A percentile compares a stretch with the other conserved stretches of the same genome.
Conservation (phyloP, 2,888 invertebrate genomes). For the Hymenopus coronatus region DNA sequence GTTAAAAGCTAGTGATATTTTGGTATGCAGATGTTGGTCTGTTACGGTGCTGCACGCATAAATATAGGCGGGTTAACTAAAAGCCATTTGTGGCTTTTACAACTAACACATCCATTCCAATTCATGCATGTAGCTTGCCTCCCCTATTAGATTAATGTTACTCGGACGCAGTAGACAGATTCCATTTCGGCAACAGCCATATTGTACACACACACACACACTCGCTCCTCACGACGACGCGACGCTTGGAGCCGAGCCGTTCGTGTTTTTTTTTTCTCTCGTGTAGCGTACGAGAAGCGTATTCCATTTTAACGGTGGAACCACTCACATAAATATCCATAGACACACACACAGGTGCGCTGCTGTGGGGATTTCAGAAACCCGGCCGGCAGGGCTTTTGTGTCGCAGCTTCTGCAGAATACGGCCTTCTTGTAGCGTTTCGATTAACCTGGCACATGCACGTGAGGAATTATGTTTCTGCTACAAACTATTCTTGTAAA, state of each 20-base stretch:
- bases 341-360: background rate
- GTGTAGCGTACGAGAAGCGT: background rate
- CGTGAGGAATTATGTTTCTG: too few relatives aligned
- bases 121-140: background rate
- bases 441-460: too few relatives aligned
- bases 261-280: background rate
- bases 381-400: too few relatives aligned
- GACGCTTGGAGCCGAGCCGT: background rate
- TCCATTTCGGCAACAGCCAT: slow-evolving; percentile 28
- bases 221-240: background rate
- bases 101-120: slow-evolving; percentile 4
- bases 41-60: background rate
- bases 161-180: slow-evolving; percentile 31
- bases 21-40: background rate
- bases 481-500: too few relatives aligned
- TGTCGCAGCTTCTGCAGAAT: background rate
- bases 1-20: background rate
- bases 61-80: background rate
- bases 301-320: slow-evolving; percentile 24
- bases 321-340: slow-evolving; percentile 30
- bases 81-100: slow-evolving; percentile 10
- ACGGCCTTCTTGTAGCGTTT: background rate
- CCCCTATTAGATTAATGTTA: slow-evolving; percentile 30
- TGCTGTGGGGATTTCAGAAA: too few relatives aligned
- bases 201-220: slow-evolving; percentile 2